Conservation (phyloP, 1,140 invertebrate species). For the Listronotus oregonensis region DNA sequence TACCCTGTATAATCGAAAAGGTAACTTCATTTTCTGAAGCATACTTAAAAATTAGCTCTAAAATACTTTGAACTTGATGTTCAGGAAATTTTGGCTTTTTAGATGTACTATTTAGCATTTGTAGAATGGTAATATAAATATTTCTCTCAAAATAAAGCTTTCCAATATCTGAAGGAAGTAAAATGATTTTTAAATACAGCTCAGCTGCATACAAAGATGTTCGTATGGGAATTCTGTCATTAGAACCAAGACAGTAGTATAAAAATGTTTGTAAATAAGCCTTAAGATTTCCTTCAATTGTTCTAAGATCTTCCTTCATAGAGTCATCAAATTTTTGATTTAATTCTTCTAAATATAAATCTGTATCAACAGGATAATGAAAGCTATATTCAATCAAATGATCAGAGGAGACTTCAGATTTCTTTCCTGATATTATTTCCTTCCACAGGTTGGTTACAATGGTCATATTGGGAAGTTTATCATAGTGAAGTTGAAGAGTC, state of each 20-base stretch:
- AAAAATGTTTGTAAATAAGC: constrained; percentile 39
- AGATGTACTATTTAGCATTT: constrained; percentile 9
- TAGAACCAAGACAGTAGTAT: constrained; percentile 30
- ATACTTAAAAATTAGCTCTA: constrained; percentile 28
- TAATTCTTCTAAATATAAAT: constrained; percentile 36
- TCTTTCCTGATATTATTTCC: constrained; percentile 33
- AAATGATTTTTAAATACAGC: constrained; percentile 36
- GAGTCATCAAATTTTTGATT: constrained; percentile 33
- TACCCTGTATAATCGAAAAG: constrained; percentile 7
- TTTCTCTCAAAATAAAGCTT: constrained; percentile 39
- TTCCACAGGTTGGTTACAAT: constrained; percentile 32
- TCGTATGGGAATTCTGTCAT: constrained; percentile 21
- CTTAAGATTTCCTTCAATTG: constrained; percentile 32
- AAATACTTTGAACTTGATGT: constrained; percentile 2
- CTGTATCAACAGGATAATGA: constrained; percentile 40
- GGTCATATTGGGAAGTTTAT: constrained; percentile 24
- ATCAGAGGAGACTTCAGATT: constrained; percentile 19
- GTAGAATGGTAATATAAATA: constrained; percentile 22
- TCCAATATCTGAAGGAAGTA: constrained; percentile 30
- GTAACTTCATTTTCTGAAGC: not conserved
- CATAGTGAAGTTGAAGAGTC: constrained; percentile 22
- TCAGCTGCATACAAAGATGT: constrained; percentile 26
- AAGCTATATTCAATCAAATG: constrained; percentile 38
- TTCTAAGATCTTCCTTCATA: constrained; percentile 33
- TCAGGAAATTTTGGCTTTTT: constrained; percentile 7